Evolutionary conservation across 92 coral and sea anemone species (phyloP), one percentile per base, ranked within the genome.

Genomic region (Porites divaricata): DNA sequence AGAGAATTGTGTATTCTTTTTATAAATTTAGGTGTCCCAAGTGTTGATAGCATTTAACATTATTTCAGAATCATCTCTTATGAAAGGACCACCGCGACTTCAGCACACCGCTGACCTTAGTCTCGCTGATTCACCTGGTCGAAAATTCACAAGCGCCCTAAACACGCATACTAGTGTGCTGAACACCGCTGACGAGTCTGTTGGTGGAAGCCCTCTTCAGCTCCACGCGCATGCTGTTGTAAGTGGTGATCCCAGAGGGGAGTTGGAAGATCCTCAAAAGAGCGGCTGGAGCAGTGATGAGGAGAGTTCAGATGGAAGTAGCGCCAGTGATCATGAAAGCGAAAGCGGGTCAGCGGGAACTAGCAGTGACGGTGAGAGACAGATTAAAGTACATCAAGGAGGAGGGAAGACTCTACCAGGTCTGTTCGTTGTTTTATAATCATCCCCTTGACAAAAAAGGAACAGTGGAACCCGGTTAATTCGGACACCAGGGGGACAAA

Each of bases 351-450:
- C 88, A 50, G 91, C 88, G 19, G 88, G 87, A 25, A 91, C 93
- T 67, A 88, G 87, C 49, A 89, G 92, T 71, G 95, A 88, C 45
- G 80, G 92, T 75, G 81, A 85, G 74, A 70, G 74, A 76, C 83
- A 72, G 25, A 50, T 11, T 25, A 61, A 86, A 35, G 61, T 80
- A 28, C 92, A 90, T 21, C 91, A 85, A 6, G 89, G 95, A 14
- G 93, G 95, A 35, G 98, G 98, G 71, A 94, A 94, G 75, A 94
- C 95, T 1, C 75, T 87, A 61, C 95, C 90, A 57, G 95, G 93
- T 91, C 63, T 74, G 67, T 45, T 24, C 15, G 2, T 26, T 1
- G 41, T 35, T 35, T 35, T 5, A 3, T 5, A 35, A 6, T 35
- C 45, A 35, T 35, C 45, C 45, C 6, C 45, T n/a, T n/a, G n/a